phyloP scores from a whole-genome alignment of 2,797 vertebrate species.

The Peromyscus eremicus region DNA sequence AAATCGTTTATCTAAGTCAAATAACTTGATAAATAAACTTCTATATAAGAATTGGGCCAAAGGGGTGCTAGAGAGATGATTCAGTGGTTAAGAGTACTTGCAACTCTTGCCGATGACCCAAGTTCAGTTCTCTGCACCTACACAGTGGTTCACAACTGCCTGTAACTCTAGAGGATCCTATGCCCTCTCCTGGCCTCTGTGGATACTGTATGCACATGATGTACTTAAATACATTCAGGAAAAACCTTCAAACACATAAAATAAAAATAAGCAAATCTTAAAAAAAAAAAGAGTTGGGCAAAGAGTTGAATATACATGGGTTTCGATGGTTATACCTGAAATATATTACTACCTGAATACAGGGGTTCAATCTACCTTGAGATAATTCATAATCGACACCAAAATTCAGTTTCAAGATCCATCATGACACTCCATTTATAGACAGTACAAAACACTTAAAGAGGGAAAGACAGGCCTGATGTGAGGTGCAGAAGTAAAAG shows the following conservation, averaged over 20 bases:
- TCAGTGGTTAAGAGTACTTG: not conserved
- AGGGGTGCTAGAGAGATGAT: not conserved
- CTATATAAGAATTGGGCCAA: not conserved
- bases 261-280: not conserved
- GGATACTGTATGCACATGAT: not conserved
- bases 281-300: not conserved
- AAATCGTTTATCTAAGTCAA: not conserved
- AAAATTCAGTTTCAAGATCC: not conserved
- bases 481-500: not conserved
- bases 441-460: no score
- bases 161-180: not conserved
- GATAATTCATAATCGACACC: not conserved
- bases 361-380: not conserved
- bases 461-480: not conserved
- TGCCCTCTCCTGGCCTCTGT: not conserved
- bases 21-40: slow-evolving; percentile 8
- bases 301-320: not conserved
- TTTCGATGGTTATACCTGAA: not conserved
- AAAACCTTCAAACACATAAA: not conserved
- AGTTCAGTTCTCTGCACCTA: not conserved
- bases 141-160: not conserved
- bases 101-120: not conserved
- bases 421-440: not conserved
- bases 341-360: not conserved
- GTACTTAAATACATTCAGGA: not conserved